Conservation (phyloP, 2,888 invertebrate species). For the Tachina fera region DNA sequence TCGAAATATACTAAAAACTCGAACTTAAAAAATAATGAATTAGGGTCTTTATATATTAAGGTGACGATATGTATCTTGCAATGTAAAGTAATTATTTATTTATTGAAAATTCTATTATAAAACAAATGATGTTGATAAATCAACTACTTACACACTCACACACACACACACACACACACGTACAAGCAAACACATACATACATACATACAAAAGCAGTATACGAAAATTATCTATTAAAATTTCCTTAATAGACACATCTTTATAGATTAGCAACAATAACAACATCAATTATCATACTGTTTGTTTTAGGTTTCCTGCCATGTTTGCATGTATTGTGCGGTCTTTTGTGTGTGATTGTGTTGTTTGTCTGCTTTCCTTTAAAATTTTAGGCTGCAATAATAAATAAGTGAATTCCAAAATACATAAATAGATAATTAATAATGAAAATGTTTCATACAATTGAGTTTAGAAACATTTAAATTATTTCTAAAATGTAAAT, state of each 20-base stretch:
- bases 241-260: conserved; percentile 42
- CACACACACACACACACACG: neutral
- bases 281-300: conserved; percentile 24
- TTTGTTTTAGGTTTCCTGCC: conserved; percentile 6
- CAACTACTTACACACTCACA: neutral
- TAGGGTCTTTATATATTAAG: no score
- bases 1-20: no score
- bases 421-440: conserved; percentile 36
- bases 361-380: neutral
- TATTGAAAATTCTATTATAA: conserved; percentile 3
- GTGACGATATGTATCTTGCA: neutral
- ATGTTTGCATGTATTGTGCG: neutral
- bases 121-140: neutral
- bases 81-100: conserved; percentile 25
- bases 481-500: conserved; percentile 41
- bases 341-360: neutral
- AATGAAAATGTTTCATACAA: conserved; percentile 42
- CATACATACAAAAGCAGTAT: conserved; percentile 1
- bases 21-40: no score
- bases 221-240: conserved; percentile 41
- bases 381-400: conserved; percentile 16
- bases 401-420: conserved; percentile 36
- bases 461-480: conserved; percentile 46
- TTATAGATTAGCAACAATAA: conserved; percentile 11
- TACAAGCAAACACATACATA: neutral